Conservation (phyloP, 2,113 vertebrate genomes). For the Rhadina sibilatrix region DNA sequence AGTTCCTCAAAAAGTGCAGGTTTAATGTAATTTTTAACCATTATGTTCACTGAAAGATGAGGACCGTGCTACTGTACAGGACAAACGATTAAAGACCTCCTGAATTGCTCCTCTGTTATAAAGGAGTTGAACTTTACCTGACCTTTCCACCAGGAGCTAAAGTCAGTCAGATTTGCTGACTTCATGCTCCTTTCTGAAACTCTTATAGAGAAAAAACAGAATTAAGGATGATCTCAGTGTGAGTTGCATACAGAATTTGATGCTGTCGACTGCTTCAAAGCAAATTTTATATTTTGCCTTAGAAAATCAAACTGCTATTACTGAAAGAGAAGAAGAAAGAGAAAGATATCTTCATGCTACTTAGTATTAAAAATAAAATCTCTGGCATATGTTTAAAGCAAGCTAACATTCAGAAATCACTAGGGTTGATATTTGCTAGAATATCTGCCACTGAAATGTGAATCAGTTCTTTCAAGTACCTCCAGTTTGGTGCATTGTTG, state of each 20-base stretch:
- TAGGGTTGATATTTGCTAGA: not conserved
- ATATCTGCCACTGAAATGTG: not conserved
- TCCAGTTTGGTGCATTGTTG: not conserved
- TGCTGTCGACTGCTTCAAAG: not conserved
- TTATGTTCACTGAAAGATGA: not conserved
- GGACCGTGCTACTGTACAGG: not conserved
- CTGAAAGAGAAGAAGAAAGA: not conserved
- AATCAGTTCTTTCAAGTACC: not conserved
- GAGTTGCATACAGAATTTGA: not conserved
- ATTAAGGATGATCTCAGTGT: constrained; percentile 3
- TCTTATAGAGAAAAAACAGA: constrained; percentile 11
- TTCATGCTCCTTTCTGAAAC: not conserved
- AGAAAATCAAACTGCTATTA: not conserved
- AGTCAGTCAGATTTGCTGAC: not conserved
- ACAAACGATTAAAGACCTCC: not conserved
- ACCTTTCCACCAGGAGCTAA: constrained; percentile 31
- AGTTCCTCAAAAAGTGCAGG: not conserved
- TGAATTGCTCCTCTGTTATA: not conserved
- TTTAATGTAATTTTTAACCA: constrained; percentile 43
- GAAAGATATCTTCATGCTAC: not conserved
- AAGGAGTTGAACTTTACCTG: constrained; percentile 49
- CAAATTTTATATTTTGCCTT: not conserved
- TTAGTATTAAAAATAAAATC: not conserved
- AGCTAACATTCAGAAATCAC: not conserved
- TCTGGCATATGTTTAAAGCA: not conserved